Conservation (phyloP, 2,888 invertebrate genomes). For the Xylota segnis region DNA sequence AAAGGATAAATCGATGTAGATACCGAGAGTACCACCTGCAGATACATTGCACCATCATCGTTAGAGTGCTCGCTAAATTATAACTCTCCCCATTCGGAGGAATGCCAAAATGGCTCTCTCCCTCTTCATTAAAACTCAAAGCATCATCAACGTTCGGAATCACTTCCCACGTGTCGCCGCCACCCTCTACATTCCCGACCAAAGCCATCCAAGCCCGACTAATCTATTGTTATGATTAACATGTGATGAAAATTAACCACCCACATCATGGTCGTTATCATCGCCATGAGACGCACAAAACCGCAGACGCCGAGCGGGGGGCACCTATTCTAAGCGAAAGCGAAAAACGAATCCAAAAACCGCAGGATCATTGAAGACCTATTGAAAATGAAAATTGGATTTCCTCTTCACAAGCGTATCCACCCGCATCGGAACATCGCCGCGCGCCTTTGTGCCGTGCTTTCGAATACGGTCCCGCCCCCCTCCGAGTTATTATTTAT, state of each 20-base stretch:
- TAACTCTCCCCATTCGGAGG: not conserved
- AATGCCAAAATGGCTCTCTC: not conserved
- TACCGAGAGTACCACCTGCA: not conserved
- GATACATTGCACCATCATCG: not conserved
- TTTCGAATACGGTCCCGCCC: conserved; percentile 40
- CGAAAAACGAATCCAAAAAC: conserved; percentile 3
- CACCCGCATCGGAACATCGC: not conserved
- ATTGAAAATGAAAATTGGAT: conserved; percentile 75
- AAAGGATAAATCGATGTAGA: not conserved
- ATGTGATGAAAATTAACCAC: conserved; percentile 68
- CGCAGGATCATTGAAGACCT: conserved; percentile 42
- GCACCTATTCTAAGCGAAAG: conserved; percentile 16
- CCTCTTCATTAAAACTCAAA: not conserved
- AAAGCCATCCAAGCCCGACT: conserved; percentile 10
- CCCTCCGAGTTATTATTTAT: conserved; percentile 71
- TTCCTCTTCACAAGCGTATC: conserved; percentile 50
- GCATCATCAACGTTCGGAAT: not conserved
- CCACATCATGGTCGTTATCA: conserved; percentile 57
- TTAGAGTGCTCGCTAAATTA: not conserved
- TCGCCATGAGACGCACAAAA: conserved; percentile 37
- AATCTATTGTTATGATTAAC: conserved; percentile 65
- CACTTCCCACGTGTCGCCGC: conserved; percentile 32
- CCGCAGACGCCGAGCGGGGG: not conserved
- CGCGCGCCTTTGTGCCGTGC: conserved; percentile 33
- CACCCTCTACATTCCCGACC: no score